A percentile compares a stretch with the other conserved stretches of the same genome.
Evolutionary conservation across 2,888 invertebrate species (phyloP).

Genomic region (Antheraea yamamai): DNA sequence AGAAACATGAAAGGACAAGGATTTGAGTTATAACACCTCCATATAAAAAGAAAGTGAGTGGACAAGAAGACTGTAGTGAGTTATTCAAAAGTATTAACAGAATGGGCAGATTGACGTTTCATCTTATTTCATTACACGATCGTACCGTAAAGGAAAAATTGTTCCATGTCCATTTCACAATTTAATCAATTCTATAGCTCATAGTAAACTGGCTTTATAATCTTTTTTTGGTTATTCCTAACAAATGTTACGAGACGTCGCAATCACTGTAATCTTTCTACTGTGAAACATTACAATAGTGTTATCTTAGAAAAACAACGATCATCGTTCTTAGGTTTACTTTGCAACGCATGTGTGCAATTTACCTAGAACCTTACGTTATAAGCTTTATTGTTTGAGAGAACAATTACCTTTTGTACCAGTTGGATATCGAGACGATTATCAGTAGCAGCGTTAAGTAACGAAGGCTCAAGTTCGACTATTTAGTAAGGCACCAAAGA

Average conservation of each 20-base stretch:
- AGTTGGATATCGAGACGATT: slow-evolving; percentile 67
- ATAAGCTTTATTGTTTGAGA: slow-evolving; percentile 77
- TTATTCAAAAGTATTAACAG: too few relatives aligned
- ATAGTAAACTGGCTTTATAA: background rate
- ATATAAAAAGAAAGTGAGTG: too few relatives aligned
- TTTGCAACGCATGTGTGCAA: slow-evolving; percentile 46
- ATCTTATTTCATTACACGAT: too few relatives aligned
- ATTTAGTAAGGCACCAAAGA: slow-evolving; percentile 54
- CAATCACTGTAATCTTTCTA: slow-evolving; percentile 23
- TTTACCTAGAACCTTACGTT: slow-evolving; percentile 76
- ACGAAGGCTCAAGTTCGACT: slow-evolving; percentile 68
- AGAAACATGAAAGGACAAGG: too few relatives aligned
- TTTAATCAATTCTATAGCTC: background rate
- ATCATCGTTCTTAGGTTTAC: slow-evolving; percentile 39
- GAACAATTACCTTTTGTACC: slow-evolving; percentile 81
- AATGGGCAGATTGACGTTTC: too few relatives aligned
- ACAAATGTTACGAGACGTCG: slow-evolving; percentile 31
- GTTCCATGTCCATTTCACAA: background rate
- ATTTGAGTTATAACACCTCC: too few relatives aligned
- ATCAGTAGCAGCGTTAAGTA: slow-evolving; percentile 73
- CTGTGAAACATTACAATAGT: slow-evolving; percentile 18
- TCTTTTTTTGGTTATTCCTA: slow-evolving; percentile 6
- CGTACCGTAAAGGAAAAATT: background rate
- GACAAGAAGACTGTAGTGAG: too few relatives aligned
- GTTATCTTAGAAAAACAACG: slow-evolving; percentile 54